Conservation (phyloP, 2,113 vertebrate genomes). For the Pelobates fuscus region DNA sequence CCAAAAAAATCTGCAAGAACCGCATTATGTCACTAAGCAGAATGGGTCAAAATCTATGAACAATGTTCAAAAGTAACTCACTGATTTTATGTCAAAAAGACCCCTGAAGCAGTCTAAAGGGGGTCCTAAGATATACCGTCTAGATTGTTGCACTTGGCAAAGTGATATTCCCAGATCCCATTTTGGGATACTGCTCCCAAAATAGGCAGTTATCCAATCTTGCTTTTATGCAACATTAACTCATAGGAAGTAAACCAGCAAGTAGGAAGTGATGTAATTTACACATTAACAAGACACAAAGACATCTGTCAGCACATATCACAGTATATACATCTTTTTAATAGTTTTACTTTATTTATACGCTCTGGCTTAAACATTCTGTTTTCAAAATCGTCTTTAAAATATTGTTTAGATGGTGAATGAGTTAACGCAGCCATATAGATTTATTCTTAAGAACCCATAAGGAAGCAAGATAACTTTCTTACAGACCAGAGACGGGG, state of each 20-base stretch:
- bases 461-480: conserved; percentile 1
- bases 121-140: no score
- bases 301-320: neutral
- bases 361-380: neutral
- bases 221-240: neutral
- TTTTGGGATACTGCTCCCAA: no score
- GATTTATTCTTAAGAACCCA: conserved; percentile 10
- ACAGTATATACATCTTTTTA: neutral
- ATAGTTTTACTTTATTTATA: neutral
- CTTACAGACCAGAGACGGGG: conserved; percentile 7
- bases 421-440: conserved; percentile 31
- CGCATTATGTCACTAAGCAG: no score
- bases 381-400: neutral
- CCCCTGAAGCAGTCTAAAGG: no score
- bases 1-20: no score
- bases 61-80: no score
- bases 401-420: conserved; percentile 2
- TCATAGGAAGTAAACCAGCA: neutral
- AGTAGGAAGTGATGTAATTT: neutral
- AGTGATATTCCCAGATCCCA: no score
- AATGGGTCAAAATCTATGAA: no score
- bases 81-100: no score
- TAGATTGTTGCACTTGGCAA: no score
- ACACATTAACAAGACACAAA: neutral
- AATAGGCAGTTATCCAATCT: no score